Conservation (phyloP, 2,888 invertebrate species). For the Autographa gamma region DNA sequence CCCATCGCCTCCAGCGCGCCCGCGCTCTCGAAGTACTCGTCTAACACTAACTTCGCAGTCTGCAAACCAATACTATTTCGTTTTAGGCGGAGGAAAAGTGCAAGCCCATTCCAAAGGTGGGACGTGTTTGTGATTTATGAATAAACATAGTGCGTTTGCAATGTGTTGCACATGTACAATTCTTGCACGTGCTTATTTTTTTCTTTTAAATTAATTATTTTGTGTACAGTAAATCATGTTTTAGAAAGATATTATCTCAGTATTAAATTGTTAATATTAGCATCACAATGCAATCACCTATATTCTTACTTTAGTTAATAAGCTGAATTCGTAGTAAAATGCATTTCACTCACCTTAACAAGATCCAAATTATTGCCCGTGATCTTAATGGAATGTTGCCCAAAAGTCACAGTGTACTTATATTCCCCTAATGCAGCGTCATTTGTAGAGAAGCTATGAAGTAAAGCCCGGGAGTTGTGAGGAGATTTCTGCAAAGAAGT, state of each 20-base stretch:
- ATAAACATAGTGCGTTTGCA: too few species aligned
- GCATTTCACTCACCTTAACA: conserved; percentile 90
- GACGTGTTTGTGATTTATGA: too few species aligned
- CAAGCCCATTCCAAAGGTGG: too few species aligned
- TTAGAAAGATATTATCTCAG: too few species aligned
- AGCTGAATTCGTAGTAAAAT: too few species aligned
- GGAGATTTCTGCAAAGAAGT: conserved; percentile 83
- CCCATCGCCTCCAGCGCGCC: conserved; percentile 85
- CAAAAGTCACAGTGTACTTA: conserved; percentile 96
- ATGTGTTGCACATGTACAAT: too few species aligned
- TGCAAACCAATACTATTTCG: conserved; percentile 68
- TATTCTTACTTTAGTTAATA: too few species aligned
- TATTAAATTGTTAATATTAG: too few species aligned
- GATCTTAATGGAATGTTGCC: conserved; percentile 94
- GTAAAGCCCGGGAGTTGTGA: conserved; percentile 89
- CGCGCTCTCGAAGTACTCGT: conserved; percentile 93
- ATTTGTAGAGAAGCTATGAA: conserved; percentile 94
- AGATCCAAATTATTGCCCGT: conserved; percentile 95
- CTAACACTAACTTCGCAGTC: conserved; percentile 96
- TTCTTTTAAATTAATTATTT: too few species aligned
- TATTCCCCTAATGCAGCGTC: conserved; percentile 96
- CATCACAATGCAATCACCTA: too few species aligned
- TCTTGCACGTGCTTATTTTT: too few species aligned
- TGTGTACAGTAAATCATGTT: too few species aligned
- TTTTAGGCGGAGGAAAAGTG: not conserved